Percentiles rank a stretch among this genome's conserved stretches.
Conservation (phyloP, 2,888 invertebrate species). For the Mesorhabditis sp. region DNA sequence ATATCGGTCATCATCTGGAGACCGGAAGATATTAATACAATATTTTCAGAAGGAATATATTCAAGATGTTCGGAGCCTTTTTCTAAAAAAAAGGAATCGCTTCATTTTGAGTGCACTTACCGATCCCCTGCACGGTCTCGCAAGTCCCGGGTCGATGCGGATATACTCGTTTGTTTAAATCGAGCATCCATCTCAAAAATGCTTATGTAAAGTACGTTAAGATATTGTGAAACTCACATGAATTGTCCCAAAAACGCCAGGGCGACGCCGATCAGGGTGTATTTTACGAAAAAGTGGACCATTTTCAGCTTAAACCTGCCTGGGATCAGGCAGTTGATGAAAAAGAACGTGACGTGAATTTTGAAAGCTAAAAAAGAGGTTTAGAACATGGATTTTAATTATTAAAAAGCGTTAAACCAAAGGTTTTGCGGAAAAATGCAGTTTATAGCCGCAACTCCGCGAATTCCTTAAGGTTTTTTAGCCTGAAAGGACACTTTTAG, state of each 20-base stretch:
- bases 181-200: background rate
- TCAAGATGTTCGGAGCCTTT: background rate
- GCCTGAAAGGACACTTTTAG: too few relatives aligned
- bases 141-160: background rate
- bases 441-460: too few relatives aligned
- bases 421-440: too few relatives aligned
- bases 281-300: background rate
- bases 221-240: background rate
- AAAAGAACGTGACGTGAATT: background rate
- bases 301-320: background rate
- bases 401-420: too few relatives aligned
- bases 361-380: too few relatives aligned
- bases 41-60: background rate
- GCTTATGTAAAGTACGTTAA: background rate
- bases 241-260: background rate
- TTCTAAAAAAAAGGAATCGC: background rate
- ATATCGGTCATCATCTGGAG: background rate
- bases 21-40: background rate
- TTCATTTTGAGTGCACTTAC: background rate
- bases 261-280: background rate
- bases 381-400: too few relatives aligned
- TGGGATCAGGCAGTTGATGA: too few relatives aligned
- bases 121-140: background rate
- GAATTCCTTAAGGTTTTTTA: too few relatives aligned
- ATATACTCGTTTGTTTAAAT: slow-evolving; percentile 3